Evolutionary conservation across 2,888 invertebrate species (phyloP), one percentile per base, ranked within the genome.

Genomic region (Cybosia mesomella): DNA sequence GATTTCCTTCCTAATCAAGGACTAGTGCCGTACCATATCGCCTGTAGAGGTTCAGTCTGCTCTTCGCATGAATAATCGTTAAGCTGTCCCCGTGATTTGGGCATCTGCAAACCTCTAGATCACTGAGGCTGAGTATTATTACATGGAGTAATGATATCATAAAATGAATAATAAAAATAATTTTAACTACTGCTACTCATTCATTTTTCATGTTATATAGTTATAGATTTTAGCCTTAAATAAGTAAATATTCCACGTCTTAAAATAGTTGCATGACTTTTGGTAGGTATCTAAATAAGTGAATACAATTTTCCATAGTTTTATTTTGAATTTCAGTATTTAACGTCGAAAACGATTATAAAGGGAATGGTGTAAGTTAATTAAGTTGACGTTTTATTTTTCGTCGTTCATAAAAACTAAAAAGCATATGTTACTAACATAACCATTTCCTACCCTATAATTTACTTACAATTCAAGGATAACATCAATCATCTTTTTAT

Each of bases 401-500:
- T 39, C 21, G 15, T 22, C 22, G 24, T 10, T 59, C 10, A 59
- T 59, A 59, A 39, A 36, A 59, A 21, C 36, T 28, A 21, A 9
- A 53, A n/a, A 53, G 22, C 59, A 59, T 36, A 61, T 32, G 28
- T 55, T n/a, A 22, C 34, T 60, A 59, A 66, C 34, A 54, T 15
- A 49, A 32, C 62, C 34, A 58, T 58, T 34, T 63, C 24, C 13
- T 66, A 70, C 67, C 58, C 64, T 70, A 60, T 73, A 70, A 71
- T 79, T 78, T 71, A 67, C 21, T 34, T 24, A 53, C 28, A 58
- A 39, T 43, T 32, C 21, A 55, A 58, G 57, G 58, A 66, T 36
- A 59, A 58, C 66, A 76, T 66, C 71, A 73, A 73, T 79, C 49
- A 71, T 67, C 36, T 73, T 79, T 81, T 81, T 82, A 57, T 72